phyloP scores from a whole-genome alignment of 30 jellyfish, hydroid and myxozoan genomes.

The Mastigias papua region DNA sequence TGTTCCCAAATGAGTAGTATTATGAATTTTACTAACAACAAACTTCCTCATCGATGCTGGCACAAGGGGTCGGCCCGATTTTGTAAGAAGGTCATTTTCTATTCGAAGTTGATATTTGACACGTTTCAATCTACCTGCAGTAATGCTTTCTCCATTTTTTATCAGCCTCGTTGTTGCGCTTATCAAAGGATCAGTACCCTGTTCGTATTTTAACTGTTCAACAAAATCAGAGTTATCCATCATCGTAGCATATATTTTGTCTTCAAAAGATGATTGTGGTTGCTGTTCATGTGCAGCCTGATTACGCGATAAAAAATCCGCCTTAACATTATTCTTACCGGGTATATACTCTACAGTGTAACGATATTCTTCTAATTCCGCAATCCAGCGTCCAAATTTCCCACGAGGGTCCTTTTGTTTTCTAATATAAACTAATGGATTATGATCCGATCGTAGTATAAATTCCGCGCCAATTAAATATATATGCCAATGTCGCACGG shows the following conservation, averaged over 20 bases:
- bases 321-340: not conserved
- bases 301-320: not conserved
- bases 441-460: too few relatives aligned
- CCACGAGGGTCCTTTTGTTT: too few relatives aligned
- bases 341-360: too few relatives aligned
- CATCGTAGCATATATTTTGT: constrained; percentile 29
- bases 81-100: constrained; percentile 33
- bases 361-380: too few relatives aligned
- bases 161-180: constrained; percentile 33
- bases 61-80: constrained; percentile 50
- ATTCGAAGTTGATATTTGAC: constrained; percentile 33
- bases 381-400: too few relatives aligned
- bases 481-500: too few relatives aligned
- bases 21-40: constrained; percentile 13
- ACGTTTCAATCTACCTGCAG: constrained; percentile 43
- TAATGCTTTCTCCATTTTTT: constrained; percentile 10
- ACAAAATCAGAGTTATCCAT: constrained; percentile 7
- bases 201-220: constrained; percentile 29
- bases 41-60: constrained; percentile 56
- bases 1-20: constrained; percentile 24
- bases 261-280: constrained; percentile 4
- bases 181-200: constrained; percentile 30
- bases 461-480: too few relatives aligned
- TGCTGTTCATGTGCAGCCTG: constrained; percentile 18
- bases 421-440: too few relatives aligned